Evolutionary conservation across 2,888 invertebrate species (phyloP), one percentile per base, ranked within the genome.

Genomic region (Athalia rosae): DNA sequence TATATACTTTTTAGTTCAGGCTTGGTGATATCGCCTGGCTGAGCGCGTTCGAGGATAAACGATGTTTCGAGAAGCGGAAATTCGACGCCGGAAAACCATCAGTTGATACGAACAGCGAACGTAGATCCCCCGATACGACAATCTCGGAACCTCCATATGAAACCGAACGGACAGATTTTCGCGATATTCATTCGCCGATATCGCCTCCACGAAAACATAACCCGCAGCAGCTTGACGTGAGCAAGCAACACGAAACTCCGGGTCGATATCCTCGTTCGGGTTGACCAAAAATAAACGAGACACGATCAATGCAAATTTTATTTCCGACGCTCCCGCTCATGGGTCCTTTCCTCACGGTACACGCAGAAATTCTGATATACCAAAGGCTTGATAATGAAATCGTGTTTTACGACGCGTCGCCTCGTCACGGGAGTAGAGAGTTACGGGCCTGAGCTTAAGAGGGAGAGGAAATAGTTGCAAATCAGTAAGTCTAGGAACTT

Each of bases 401-500:
- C 88, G 86, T 88, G 87, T 88, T 89, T 89, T 89, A 89, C 86
- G 88, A 87, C 87, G 85, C 86, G 88, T 87, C 87, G 85, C 86
- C 88, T 89, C 87, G 88, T 89, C 89, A 89, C 85, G 84, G 83
- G 81, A 81, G 83, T 81, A 76, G 85, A 86, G 89, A 89, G 88
- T 88, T 89, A 88, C 86, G 82, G 79, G 82, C 83, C 79, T 80
- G 79, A 11, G 47, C 61, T 28, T 28, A 9, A 15, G 58, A 43
- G 48, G 61, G 4, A 28, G 13, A 28, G 67, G 48, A 67, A 67
- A 67, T 13, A 59, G 56, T 71, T 74, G 78, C 28, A 28, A 28
- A 28, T 28, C 28, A 28, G 28, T 28, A 1, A 80, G 83, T 58
- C 45, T 45, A 71, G 9, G n/a, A 45, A 71, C n/a, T 58, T 45